phyloP scores from a whole-genome alignment of 2,797 vertebrate species.

The Apodemus agrarius region DNA sequence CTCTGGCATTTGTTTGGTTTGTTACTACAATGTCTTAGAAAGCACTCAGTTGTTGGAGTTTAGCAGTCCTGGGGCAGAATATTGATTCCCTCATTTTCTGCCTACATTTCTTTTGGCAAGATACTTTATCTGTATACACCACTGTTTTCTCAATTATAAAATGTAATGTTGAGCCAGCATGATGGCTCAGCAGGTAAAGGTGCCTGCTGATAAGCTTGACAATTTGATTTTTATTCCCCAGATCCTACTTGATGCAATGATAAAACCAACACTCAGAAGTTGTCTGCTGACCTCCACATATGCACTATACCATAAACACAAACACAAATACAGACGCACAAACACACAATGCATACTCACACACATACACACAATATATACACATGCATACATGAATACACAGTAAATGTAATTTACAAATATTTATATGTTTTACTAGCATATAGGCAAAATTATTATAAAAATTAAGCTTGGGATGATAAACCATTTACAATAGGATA shows the following conservation, averaged over 20 bases:
- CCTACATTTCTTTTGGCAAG: not conserved
- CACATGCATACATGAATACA: not conserved
- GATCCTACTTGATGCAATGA: not conserved
- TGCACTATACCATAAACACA: too few species aligned
- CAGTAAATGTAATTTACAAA: not conserved
- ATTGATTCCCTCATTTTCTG: not conserved
- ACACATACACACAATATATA: not conserved
- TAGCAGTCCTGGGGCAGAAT: not conserved
- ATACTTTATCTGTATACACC: not conserved
- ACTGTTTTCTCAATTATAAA: conserved; percentile 24
- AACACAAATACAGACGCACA: not conserved
- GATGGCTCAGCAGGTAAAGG: not conserved
- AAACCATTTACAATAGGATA: not conserved
- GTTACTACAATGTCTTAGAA: not conserved
- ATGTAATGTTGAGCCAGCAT: not conserved
- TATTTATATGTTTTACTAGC: not conserved
- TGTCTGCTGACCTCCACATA: not conserved
- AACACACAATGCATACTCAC: not conserved
- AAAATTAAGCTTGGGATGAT: not conserved
- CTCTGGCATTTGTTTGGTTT: not conserved
- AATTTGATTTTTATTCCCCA: not conserved
- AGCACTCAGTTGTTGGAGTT: not conserved
- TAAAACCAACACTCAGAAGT: not conserved
- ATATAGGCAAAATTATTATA: not conserved
- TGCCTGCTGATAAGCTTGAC: not conserved